A percentile compares a stretch with the other conserved stretches of the same genome.
phyloP scores from a whole-genome alignment of 2,888 invertebrate genomes.

The Agapostemon virescens region DNA sequence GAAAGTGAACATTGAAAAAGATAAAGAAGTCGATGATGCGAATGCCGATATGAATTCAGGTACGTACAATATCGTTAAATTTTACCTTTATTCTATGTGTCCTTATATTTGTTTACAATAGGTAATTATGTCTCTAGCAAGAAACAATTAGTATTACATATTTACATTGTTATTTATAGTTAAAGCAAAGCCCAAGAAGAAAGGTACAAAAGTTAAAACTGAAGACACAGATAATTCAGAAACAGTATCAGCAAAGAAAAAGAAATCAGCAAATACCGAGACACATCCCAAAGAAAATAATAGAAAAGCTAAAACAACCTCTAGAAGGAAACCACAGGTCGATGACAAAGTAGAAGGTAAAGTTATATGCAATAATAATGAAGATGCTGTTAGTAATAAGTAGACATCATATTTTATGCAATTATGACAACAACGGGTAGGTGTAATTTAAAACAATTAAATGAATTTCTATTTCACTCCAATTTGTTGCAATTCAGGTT shows the following conservation, averaged over 20 bases:
- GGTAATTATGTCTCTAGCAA: background rate
- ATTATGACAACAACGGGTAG: too few species aligned
- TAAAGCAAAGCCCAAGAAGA: slow-evolving; percentile 50
- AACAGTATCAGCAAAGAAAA: slow-evolving; percentile 34
- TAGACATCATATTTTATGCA: too few species aligned
- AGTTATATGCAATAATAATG: background rate
- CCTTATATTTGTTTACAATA: slow-evolving; percentile 7
- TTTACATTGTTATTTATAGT: slow-evolving; percentile 31
- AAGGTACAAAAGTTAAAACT: slow-evolving; percentile 35
- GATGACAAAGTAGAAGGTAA: slow-evolving; percentile 21
- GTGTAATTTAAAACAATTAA: too few species aligned
- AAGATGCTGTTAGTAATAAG: background rate
- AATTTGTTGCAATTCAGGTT: too few species aligned
- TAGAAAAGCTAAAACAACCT: slow-evolving; percentile 42
- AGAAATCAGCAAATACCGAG: slow-evolving; percentile 21
- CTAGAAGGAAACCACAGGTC: slow-evolving; percentile 27
- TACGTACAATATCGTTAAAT: background rate
- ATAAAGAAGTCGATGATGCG: slow-evolving; percentile 29
- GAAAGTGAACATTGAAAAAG: slow-evolving; percentile 32
- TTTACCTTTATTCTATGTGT: background rate
- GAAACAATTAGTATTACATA: background rate
- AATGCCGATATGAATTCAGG: background rate
- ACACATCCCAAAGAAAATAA: slow-evolving; percentile 34
- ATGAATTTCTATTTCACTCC: too few species aligned
- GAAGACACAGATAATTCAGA: slow-evolving; percentile 26